phyloP scores from a whole-genome alignment of 2,888 invertebrate species.

The Acanthosepion pharaonis region DNA sequence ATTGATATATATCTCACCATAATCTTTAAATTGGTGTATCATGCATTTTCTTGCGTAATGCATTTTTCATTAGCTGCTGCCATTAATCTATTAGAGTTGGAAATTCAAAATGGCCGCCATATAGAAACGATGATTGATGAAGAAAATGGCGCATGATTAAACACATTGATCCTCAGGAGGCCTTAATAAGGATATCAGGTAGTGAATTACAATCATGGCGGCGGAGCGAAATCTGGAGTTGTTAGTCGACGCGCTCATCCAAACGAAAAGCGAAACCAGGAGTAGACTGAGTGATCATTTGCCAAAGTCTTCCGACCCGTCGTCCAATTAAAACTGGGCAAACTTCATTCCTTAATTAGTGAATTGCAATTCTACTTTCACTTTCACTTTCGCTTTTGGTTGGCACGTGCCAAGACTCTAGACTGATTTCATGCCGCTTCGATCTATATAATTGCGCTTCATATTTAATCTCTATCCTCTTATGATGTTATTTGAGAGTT shows the following conservation, averaged over 20 bases:
- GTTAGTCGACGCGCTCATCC: conserved; percentile 3
- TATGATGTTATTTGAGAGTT: neutral
- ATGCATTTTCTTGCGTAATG: no score
- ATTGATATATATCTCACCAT: no score
- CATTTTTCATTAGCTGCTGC: neutral
- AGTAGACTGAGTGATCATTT: conserved; percentile 33
- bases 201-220: neutral
- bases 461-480: neutral
- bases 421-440: neutral
- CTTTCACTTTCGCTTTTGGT: neutral
- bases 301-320: neutral
- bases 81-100: neutral
- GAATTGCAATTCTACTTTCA: neutral
- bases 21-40: no score
- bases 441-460: neutral
- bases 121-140: neutral
- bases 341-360: neutral
- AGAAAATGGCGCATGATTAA: neutral
- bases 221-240: neutral
- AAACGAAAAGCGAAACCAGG: neutral
- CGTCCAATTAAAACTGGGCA: neutral
- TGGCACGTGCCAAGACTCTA: neutral
- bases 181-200: neutral
- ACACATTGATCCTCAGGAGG: neutral
- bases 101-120: neutral